Evolutionary conservation across 2,888 invertebrate genomes (phyloP), one percentile per base, ranked within the genome.

Genomic region (Drosophila formosana): DNA sequence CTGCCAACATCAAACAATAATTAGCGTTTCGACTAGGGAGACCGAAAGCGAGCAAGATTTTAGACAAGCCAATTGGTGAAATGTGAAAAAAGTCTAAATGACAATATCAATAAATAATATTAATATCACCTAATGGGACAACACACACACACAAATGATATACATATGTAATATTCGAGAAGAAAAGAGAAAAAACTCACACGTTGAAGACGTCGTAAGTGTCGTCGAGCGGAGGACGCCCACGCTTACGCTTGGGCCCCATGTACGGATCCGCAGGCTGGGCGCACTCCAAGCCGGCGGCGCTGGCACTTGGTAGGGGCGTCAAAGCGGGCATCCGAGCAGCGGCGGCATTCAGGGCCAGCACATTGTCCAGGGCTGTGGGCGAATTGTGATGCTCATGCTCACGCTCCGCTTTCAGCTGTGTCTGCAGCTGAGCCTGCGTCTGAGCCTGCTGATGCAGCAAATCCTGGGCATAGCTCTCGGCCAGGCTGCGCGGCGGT

Each of bases 181-280:
- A 18, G 1, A 18, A 18, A 18, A 18, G 1, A 18, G 18, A 18
- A 18, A 18, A 18, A 18, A 18, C 91, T 89, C 83, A 92, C 92
- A 91, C 89, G 86, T 92, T 92, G 64, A 92, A 92, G 1, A 91
- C 91, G 74, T 92, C 92, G 67, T 92, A 92, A 37, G 92, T 88
- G 66, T 92, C 95, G 89, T 95, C 95, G 86, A 95, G 93, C 52
- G 95, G 95, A 5, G 95, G 95, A 71, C 95, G 93, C 30, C 95
- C 95, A 46, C 95, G 93, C 90, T 95, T 95, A 81, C 92, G 90
- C 93, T 94, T 93, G 93, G 95, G 89, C 92, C 94, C 68, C 77
- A 90, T 68, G 60, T 89, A 91, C 4, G 88, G 82, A 46, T 83
- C 89, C 4, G 75, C 82, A n/a, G 90, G 78, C 0, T 79, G 73